These are phyloP conservation scores for Zoanthus solanderi DNA, from an alignment of 92 coral and sea anemone species.

Conservation along the genomic window DNA sequence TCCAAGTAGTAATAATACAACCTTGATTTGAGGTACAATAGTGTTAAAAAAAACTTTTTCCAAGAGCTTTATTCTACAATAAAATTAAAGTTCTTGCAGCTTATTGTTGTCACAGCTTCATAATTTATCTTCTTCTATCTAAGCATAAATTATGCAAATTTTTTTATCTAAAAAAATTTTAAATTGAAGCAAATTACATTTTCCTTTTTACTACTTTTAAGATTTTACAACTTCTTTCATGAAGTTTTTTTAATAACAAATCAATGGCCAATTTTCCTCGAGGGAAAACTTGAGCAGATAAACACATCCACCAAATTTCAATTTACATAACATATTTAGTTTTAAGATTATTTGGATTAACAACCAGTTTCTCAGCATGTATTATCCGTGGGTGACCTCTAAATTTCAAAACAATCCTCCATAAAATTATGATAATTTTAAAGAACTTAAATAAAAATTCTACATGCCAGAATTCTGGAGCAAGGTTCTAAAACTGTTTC, in stretches of 20 bases:
- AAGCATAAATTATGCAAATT: constrained; percentile 25
- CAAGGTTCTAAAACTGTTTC: neutral
- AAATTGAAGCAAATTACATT: neutral
- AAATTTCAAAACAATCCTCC: neutral
- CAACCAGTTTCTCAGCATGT: constrained; percentile 11
- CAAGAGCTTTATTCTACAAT: constrained; percentile 43
- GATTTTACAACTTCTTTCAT: neutral
- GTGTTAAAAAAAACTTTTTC: constrained; percentile 3
- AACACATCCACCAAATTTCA: constrained; percentile 1
- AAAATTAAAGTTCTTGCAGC: constrained; percentile 41
- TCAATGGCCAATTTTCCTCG: neutral
- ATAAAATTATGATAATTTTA: neutral
- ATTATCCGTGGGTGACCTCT: constrained; percentile 1
- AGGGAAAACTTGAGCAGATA: neutral
- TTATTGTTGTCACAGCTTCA: constrained; percentile 24
- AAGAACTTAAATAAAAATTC: neutral
- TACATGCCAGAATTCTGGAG: neutral
- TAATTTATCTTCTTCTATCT: constrained; percentile 35
- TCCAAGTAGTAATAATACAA: neutral
- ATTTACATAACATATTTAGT: neutral
- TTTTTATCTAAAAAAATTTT: neutral
- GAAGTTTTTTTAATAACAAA: neutral
- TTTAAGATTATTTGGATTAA: neutral
- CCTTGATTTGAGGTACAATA: neutral
- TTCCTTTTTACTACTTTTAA: neutral